Conservation (phyloP, 2,888 invertebrate species). For the Elegia similella region DNA sequence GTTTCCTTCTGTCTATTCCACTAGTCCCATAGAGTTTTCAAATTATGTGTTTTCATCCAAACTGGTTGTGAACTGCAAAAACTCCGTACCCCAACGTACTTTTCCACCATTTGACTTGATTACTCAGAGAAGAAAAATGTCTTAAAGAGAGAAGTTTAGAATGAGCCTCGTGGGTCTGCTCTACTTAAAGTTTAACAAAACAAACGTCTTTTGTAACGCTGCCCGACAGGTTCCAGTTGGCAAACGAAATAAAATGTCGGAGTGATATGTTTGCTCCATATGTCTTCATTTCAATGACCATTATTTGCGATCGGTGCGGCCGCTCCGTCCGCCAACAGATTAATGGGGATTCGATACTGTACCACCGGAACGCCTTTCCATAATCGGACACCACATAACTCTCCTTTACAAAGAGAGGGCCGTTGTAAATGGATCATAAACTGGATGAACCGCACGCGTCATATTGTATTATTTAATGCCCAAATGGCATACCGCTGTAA, state of each 20-base stretch:
- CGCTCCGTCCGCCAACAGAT: conserved; percentile 48
- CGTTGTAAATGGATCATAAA: conserved; percentile 14
- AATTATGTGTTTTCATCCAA: conserved; percentile 2
- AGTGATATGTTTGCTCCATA: conserved; percentile 65
- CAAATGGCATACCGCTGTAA: conserved; percentile 25
- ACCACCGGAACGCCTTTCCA: conserved; percentile 42
- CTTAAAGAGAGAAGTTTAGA: conserved; percentile 43
- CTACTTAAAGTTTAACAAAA: conserved; percentile 48
- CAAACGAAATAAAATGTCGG: conserved; percentile 59
- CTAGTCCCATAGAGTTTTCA: too few species aligned
- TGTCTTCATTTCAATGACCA: conserved; percentile 70
- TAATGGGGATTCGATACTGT: conserved; percentile 60
- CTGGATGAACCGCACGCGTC: conserved; percentile 14
- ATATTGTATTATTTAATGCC: conserved; percentile 22
- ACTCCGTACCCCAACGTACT: conserved; percentile 23
- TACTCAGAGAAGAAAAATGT: conserved; percentile 49
- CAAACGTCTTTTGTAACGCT: conserved; percentile 44
- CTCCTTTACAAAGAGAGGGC: conserved; percentile 25
- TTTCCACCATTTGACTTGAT: conserved; percentile 49
- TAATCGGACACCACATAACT: conserved; percentile 28
- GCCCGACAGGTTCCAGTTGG: conserved; percentile 41
- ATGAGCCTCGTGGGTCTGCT: conserved; percentile 42
- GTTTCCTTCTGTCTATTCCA: too few species aligned
- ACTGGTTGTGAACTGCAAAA: neutral
- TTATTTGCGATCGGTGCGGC: conserved; percentile 61